Percentiles rank a stretch among this genome's conserved stretches.
Evolutionary conservation across 2,888 invertebrate genomes (phyloP).

Genomic region (Idaea straminata): DNA sequence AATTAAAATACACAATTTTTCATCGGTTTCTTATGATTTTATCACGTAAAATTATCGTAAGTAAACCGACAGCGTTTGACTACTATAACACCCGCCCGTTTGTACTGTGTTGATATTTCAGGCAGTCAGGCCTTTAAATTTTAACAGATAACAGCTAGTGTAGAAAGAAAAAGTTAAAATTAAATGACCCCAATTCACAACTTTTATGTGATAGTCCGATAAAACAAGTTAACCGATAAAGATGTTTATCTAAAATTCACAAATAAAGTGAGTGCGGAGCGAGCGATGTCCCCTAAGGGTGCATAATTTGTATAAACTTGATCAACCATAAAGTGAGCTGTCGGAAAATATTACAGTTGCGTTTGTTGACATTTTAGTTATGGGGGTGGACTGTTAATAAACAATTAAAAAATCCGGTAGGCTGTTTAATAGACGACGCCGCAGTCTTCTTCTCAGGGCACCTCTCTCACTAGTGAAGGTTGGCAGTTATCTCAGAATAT

Average conservation of each 20-base stretch:
- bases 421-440: too few species aligned
- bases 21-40: too few species aligned
- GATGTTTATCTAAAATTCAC: not conserved
- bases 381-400: not conserved
- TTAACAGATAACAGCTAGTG: not conserved
- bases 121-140: too few species aligned
- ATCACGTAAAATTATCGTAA: too few species aligned
- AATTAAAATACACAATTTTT: too few species aligned
- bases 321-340: not conserved
- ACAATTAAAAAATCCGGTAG: not conserved
- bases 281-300: not conserved
- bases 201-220: not conserved
- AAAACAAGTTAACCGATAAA: not conserved
- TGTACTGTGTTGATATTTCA: too few species aligned
- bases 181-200: too few species aligned
- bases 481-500: too few species aligned
- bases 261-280: not conserved
- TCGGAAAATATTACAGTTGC: not conserved
- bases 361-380: not conserved
- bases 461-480: too few species aligned
- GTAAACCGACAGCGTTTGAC: too few species aligned
- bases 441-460: too few species aligned
- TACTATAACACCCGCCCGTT: too few species aligned
- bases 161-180: not conserved
- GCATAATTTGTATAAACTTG: not conserved